These are phyloP conservation scores for Drosophila triauraria DNA, from an alignment of 1,140 invertebrate genomes.

Conservation along the genomic window DNA sequence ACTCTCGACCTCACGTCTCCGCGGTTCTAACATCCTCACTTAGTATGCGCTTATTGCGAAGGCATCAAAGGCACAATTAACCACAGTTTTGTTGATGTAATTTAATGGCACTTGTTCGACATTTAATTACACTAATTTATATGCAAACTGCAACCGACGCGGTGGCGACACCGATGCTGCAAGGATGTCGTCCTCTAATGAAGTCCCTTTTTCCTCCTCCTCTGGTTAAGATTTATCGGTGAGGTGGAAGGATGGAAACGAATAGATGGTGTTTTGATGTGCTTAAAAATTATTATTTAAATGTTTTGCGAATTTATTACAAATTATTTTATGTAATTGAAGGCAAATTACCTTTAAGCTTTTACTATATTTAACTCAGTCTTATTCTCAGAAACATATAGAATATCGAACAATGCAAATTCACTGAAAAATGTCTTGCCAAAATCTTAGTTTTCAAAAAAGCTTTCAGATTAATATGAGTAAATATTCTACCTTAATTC, in stretches of 20 bases:
- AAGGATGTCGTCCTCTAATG: not conserved
- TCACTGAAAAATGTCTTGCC: too few species aligned
- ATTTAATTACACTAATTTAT: slow-evolving; percentile 73
- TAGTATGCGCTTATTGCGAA: slow-evolving; percentile 24
- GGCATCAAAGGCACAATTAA: slow-evolving; percentile 47
- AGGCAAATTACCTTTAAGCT: not conserved
- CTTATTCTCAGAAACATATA: too few species aligned
- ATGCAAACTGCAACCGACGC: slow-evolving; percentile 61
- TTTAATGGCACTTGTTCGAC: slow-evolving; percentile 57
- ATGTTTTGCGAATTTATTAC: not conserved
- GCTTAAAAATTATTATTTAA: not conserved
- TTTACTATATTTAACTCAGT: not conserved
- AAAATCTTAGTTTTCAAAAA: not conserved
- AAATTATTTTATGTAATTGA: not conserved
- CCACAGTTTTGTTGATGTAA: slow-evolving; percentile 34
- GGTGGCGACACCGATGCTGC: slow-evolving; percentile 6
- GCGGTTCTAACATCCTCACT: not conserved
- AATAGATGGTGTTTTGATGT: not conserved
- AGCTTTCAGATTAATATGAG: not conserved
- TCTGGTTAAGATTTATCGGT: not conserved
- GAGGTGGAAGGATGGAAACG: not conserved
- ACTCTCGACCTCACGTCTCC: not conserved
- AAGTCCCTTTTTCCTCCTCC: not conserved
- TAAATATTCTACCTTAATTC: not conserved
- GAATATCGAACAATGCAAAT: too few species aligned